These are phyloP conservation scores for Pygathrix nemaeus DNA, from an alignment of 2,113 vertebrate species.

Conservation along the genomic window DNA sequence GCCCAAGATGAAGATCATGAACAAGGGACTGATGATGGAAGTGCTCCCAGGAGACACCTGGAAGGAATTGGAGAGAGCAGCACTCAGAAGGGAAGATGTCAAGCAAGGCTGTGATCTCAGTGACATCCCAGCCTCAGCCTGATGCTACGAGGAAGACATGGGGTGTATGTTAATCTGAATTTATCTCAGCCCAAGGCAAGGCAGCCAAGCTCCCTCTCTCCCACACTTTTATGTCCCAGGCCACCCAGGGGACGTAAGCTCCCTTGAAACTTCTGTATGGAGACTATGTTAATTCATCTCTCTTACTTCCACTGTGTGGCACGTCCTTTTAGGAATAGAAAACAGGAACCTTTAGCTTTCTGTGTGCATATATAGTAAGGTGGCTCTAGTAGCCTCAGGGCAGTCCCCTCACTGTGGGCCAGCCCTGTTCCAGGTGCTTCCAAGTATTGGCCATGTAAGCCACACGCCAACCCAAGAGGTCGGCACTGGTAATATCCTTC, in stretches of 20 bases:
- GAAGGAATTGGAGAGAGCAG: not conserved
- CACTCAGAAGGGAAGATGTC: not conserved
- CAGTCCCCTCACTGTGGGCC: not conserved
- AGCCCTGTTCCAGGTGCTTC: not conserved
- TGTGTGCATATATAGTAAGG: not conserved
- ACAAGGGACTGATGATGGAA: not conserved
- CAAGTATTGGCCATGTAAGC: not conserved
- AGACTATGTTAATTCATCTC: rapidly evolving
- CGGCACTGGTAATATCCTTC: not conserved
- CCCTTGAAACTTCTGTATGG: not conserved
- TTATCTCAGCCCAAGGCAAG: not conserved
- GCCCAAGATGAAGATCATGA: not conserved
- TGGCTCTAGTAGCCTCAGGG: not conserved
- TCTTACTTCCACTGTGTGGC: not conserved
- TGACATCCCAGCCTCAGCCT: too few species aligned
- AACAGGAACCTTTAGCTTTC: not conserved
- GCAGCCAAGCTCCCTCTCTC: too few species aligned
- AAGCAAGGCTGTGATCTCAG: not conserved
- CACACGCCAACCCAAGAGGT: not conserved
- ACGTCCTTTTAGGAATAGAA: rapidly evolving
- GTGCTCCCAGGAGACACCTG: not conserved
- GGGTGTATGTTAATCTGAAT: too few species aligned
- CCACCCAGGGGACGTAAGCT: not conserved
- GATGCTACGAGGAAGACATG: not conserved
- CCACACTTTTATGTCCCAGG: not conserved